Evolutionary conservation across 2,888 invertebrate genomes (phyloP).

Genomic region (Achlya flavicornis): DNA sequence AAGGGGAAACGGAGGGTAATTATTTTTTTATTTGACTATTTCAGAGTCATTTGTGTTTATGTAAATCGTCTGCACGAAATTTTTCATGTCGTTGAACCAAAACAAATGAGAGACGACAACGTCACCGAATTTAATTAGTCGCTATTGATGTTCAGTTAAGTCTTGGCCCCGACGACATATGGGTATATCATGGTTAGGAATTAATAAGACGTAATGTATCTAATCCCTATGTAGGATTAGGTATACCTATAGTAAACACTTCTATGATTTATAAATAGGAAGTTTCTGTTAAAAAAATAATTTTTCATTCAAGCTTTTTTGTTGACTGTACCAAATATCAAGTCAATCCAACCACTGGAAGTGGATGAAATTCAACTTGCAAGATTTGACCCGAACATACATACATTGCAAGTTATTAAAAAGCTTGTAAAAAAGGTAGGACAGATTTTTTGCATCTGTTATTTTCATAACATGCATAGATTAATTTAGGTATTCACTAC

Average conservation of each 20-base stretch:
- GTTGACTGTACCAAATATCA: too few species aligned
- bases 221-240: not conserved
- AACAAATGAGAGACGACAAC: conserved; percentile 5
- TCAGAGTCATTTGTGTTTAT: not conserved
- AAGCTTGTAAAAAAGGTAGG: too few species aligned
- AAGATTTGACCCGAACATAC: too few species aligned
- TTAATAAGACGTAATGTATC: not conserved
- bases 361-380: too few species aligned
- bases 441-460: too few species aligned
- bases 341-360: too few species aligned
- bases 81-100: conserved; percentile 12
- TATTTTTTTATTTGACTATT: conserved; percentile 27
- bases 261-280: too few species aligned
- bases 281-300: too few species aligned
- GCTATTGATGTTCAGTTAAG: conserved; percentile 7
- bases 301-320: too few species aligned
- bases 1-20: conserved; percentile 73
- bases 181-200: not conserved
- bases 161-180: not conserved
- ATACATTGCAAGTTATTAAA: too few species aligned
- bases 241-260: not conserved
- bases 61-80: not conserved
- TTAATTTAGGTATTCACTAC: not conserved
- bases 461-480: not conserved
- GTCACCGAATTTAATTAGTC: conserved; percentile 4